Conservation (phyloP, 2,113 vertebrate genomes). For the Syngnathus typhle region DNA sequence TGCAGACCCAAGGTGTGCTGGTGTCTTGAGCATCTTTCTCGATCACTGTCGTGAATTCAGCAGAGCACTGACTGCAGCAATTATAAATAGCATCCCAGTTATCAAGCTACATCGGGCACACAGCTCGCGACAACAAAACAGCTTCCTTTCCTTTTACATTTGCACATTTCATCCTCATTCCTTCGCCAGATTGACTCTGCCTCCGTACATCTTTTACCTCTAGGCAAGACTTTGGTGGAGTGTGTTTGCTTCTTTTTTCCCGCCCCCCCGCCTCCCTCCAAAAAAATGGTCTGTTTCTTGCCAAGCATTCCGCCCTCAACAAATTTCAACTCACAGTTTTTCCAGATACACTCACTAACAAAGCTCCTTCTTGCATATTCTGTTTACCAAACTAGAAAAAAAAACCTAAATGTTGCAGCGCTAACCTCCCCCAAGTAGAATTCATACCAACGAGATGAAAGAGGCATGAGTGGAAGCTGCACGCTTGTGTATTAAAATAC, state of each 20-base stretch:
- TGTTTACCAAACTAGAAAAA: not conserved
- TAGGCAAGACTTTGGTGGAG: constrained; percentile 22
- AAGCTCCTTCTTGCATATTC: not conserved
- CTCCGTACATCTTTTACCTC: constrained; percentile 27
- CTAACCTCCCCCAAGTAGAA: constrained; percentile 1
- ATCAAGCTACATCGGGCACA: constrained; percentile 12
- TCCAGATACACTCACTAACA: not conserved
- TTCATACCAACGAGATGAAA: constrained; percentile 6
- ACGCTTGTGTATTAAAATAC: not conserved
- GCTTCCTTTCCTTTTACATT: constrained; percentile 14
- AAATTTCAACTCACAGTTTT: not conserved
- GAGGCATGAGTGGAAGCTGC: not conserved
- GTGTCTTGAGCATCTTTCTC: not conserved
- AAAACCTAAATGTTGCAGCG: not conserved
- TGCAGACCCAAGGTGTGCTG: constrained; percentile 9
- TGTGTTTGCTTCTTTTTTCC: constrained; percentile 23
- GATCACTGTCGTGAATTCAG: not conserved
- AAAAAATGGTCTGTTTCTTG: constrained; percentile 21
- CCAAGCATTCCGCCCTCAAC: constrained; percentile 4
- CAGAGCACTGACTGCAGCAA: not conserved
- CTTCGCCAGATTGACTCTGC: constrained; percentile 24
- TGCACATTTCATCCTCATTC: constrained; percentile 19
- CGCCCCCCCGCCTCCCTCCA: not conserved
- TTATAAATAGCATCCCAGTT: constrained; percentile 26
- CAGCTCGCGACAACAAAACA: constrained; percentile 21